phyloP scores from a whole-genome alignment of 1,140 invertebrate species.

The Diabrotica virgifera region DNA sequence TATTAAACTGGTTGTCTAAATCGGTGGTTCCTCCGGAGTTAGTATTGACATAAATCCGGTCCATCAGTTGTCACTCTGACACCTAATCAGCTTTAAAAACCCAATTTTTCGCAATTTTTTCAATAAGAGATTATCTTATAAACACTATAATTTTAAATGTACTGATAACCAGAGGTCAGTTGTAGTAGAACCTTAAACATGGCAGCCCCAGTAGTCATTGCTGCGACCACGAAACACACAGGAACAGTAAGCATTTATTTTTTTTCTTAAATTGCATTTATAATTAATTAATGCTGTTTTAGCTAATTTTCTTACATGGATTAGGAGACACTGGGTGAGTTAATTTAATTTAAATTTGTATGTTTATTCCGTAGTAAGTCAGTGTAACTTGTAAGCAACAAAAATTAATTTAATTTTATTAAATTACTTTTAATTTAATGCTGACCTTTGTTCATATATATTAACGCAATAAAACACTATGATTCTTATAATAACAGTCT shows the following conservation, averaged over 20 bases:
- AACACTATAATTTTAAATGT: background rate
- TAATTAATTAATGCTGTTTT: conserved; percentile 41
- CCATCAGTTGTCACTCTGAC: background rate
- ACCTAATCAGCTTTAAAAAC: background rate
- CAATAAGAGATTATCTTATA: too few relatives aligned
- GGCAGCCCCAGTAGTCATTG: conserved; percentile 68
- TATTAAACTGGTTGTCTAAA: too few relatives aligned
- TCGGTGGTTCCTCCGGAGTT: too few relatives aligned
- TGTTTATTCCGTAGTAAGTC: too few relatives aligned
- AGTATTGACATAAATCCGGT: too few relatives aligned
- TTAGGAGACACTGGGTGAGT: conserved; percentile 65
- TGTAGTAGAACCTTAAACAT: conserved; percentile 31
- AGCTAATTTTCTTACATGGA: conserved; percentile 70
- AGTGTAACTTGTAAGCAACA: too few relatives aligned
- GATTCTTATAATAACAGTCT: too few relatives aligned
- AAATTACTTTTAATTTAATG: too few relatives aligned
- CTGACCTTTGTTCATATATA: too few relatives aligned
- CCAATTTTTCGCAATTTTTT: background rate
- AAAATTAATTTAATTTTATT: too few relatives aligned
- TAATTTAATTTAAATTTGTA: too few relatives aligned
- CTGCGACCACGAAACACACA: conserved; percentile 73
- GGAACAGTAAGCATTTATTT: conserved; percentile 63
- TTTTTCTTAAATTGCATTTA: conserved; percentile 25
- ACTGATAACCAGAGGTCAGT: background rate
- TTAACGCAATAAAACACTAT: too few relatives aligned